A percentile compares a stretch with the other conserved stretches of the same genome.
Conservation (phyloP, 2,888 invertebrate species). For the Alcis repandata region DNA sequence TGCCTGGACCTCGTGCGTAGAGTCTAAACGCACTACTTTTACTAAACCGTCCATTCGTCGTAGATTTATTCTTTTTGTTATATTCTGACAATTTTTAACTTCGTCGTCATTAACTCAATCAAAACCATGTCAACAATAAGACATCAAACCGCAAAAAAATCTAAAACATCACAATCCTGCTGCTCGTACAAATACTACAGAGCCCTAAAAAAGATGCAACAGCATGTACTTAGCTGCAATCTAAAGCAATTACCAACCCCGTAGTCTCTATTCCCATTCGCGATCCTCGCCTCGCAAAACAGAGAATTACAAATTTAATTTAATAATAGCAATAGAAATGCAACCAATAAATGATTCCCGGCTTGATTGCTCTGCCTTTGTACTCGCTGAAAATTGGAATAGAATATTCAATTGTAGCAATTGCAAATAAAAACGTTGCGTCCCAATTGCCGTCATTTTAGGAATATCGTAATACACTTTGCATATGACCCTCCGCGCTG, state of each 20-base stretch:
- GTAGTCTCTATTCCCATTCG: constrained; percentile 25
- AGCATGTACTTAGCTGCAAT: constrained; percentile 14
- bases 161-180: not conserved
- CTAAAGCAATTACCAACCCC: constrained; percentile 31
- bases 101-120: no score
- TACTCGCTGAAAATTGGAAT: constrained; percentile 47
- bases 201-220: constrained; percentile 15
- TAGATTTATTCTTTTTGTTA: no score
- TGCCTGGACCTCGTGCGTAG: no score
- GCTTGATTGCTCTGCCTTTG: constrained; percentile 46
- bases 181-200: no score
- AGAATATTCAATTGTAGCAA: constrained; percentile 49
- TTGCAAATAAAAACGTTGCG: constrained; percentile 51
- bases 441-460: constrained; percentile 56
- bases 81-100: no score
- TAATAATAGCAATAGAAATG: constrained; percentile 42
- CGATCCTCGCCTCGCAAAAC: constrained; percentile 34
- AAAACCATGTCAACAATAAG: no score
- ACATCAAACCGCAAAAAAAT: not conserved
- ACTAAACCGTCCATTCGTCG: no score
- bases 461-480: constrained; percentile 67
- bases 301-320: constrained; percentile 43
- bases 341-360: constrained; percentile 48
- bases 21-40: no score
- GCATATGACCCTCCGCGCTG: constrained; percentile 67